These are phyloP conservation scores for Charaxes varanes DNA, from an alignment of 1,140 invertebrate species.

Conservation along the genomic window DNA sequence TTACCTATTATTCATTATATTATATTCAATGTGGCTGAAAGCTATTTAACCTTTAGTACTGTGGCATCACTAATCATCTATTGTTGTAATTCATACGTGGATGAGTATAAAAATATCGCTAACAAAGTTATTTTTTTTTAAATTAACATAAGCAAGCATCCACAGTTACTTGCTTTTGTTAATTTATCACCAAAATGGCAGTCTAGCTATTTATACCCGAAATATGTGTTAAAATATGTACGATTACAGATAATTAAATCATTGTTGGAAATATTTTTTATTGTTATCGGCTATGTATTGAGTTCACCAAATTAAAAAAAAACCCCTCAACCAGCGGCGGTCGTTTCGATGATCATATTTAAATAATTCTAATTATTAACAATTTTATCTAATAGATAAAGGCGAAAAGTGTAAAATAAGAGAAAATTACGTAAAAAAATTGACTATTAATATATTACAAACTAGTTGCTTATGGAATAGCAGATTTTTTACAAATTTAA, in stretches of 20 bases:
- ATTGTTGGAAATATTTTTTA: constrained; percentile 1
- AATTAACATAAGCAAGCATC: constrained; percentile 6
- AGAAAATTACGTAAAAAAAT: too few relatives aligned
- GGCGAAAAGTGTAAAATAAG: too few relatives aligned
- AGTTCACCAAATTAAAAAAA: too few relatives aligned
- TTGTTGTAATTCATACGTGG: constrained; percentile 42
- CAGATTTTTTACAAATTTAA: too few relatives aligned
- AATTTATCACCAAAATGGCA: too few relatives aligned
- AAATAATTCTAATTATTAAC: too few relatives aligned
- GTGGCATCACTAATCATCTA: constrained; percentile 38
- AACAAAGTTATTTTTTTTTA: constrained; percentile 16
- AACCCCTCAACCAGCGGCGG: not conserved
- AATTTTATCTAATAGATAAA: too few relatives aligned
- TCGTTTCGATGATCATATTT: too few relatives aligned
- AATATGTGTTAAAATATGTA: constrained; percentile 1
- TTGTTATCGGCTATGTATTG: constrained; percentile 3
- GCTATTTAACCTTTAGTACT: constrained; percentile 36
- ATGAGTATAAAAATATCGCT: constrained; percentile 18
- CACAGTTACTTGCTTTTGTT: not conserved
- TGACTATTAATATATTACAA: too few relatives aligned
- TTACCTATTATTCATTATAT: constrained; percentile 32
- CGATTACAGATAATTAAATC: too few relatives aligned
- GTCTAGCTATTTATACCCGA: constrained; percentile 1
- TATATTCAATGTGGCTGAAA: constrained; percentile 35
- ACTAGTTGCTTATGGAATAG: too few relatives aligned